Conservation (phyloP, 2,888 invertebrate genomes). For the Odontomyia ornata region DNA sequence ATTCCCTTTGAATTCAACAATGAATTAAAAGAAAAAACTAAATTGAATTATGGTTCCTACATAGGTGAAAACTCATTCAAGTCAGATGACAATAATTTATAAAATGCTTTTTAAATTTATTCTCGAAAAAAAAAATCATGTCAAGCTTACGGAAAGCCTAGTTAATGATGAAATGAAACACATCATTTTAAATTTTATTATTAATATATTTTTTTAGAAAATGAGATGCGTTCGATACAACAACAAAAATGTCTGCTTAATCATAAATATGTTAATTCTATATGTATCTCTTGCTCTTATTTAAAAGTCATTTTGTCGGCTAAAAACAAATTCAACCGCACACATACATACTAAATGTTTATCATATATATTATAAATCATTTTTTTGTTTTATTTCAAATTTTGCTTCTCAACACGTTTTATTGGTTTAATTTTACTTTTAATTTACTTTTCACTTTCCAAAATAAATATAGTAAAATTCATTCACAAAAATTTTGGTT, state of each 20-base stretch:
- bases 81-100: too few relatives aligned
- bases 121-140: too few relatives aligned
- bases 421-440: slow-evolving; percentile 7
- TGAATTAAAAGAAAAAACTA: too few relatives aligned
- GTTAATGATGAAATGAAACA: background rate
- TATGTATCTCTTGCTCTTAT: background rate
- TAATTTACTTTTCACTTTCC: slow-evolving; percentile 11
- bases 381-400: background rate
- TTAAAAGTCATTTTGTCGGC: slow-evolving; percentile 27
- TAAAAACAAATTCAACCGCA: slow-evolving; percentile 35
- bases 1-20: too few relatives aligned
- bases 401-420: slow-evolving; percentile 32
- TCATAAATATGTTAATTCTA: slow-evolving; percentile 28
- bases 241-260: slow-evolving; percentile 40
- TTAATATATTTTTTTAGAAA: slow-evolving; percentile 42
- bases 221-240: slow-evolving; percentile 45
- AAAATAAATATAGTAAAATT: background rate
- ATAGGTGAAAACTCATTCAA: too few relatives aligned
- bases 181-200: slow-evolving; percentile 18
- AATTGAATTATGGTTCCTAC: too few relatives aligned
- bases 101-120: too few relatives aligned
- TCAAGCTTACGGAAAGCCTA: too few relatives aligned
- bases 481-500: background rate
- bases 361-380: background rate
- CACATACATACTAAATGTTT: slow-evolving; percentile 13